These are phyloP conservation scores for Trichogramma dendrolimi DNA, from an alignment of 2,888 invertebrate species.

Conservation along the genomic window DNA sequence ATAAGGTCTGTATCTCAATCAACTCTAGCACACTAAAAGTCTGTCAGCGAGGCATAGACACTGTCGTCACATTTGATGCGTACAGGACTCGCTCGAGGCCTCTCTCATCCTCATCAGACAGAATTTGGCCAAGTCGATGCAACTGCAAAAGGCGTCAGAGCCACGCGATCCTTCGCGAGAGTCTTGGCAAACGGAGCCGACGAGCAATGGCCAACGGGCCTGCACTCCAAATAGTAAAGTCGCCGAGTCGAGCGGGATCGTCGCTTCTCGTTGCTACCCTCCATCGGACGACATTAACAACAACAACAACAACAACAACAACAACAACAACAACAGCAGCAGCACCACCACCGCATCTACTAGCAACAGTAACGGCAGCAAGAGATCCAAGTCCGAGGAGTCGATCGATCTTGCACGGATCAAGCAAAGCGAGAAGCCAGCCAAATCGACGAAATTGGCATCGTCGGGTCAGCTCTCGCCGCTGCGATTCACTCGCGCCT, in stretches of 20 bases:
- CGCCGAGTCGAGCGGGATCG: background rate
- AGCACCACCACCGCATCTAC: background rate
- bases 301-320: conserved; percentile 28
- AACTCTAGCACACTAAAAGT: too few species aligned
- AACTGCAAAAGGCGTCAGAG: too few species aligned
- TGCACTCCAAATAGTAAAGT: background rate
- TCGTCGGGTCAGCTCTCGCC: conserved; percentile 15
- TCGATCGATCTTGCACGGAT: too few species aligned
- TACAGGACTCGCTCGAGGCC: conserved; percentile 16
- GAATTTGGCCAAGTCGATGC: background rate
- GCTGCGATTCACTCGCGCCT: conserved; percentile 1
- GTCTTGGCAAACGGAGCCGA: background rate
- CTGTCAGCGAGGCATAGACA: conserved; percentile 43
- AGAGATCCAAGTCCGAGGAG: background rate
- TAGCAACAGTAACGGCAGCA: background rate
- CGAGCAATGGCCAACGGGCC: conserved; percentile 2
- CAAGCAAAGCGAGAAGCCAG: too few species aligned
- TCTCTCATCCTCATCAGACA: conserved; percentile 25
- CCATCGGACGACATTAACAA: conserved; percentile 44
- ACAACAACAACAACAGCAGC: background rate
- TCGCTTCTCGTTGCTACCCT: conserved; percentile 14
- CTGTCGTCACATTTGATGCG: conserved; percentile 31
- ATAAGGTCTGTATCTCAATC: conserved; percentile 48
- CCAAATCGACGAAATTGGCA: background rate
- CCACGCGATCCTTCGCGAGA: background rate